Evolutionary conservation across 1,140 invertebrate genomes (phyloP), one percentile per base, ranked within the genome.

Genomic region (Sitodiplosis mosellana): DNA sequence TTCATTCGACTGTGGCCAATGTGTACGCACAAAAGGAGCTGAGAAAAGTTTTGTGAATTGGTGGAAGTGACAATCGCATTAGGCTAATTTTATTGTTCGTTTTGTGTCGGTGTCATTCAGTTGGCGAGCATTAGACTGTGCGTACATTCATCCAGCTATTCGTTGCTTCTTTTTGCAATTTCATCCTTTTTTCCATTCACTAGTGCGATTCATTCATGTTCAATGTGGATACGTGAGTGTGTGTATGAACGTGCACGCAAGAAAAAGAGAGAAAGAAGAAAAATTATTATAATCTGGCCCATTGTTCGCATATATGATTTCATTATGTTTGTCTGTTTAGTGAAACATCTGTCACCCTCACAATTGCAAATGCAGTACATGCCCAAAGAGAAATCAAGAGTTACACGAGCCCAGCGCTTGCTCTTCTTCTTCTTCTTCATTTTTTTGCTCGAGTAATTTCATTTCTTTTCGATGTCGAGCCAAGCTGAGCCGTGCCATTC

Each of bases 141-240:
- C 20, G 14, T 44, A n/a, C 22, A 44, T 19, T 22, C 42, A 44
- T 44, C 27, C 22, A 20, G 20, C 20, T 44, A 22, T 44, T 44
- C 20, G 15, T 41, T 43, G 41, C 18, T 43, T 18, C 41, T 43
- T 21, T 20, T 43, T 43, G 41, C 41, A 43, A 41, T 44, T 44
- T 22, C 20, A 22, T 21, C 19, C 12, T 40, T 15, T 40, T 40
- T 19, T 19, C 27, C 27, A 27, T 27, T 27, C 42, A 14, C 7
- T 21, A 14, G 19, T 22, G 42, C 20, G 42, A 44, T n/a, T 22
- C 20, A 27, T 27, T 27, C 27, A 27, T 27, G 27, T 27, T 10
- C 27, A 27, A 27, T 27, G 10, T 10, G 27, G 10, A 27, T n/a
- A 27, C 27, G 27, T 27, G 27, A n/a, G n/a, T 27, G 27, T 27